Conservation (phyloP, 2,888 invertebrate genomes). For the Podabrus alpinus region DNA sequence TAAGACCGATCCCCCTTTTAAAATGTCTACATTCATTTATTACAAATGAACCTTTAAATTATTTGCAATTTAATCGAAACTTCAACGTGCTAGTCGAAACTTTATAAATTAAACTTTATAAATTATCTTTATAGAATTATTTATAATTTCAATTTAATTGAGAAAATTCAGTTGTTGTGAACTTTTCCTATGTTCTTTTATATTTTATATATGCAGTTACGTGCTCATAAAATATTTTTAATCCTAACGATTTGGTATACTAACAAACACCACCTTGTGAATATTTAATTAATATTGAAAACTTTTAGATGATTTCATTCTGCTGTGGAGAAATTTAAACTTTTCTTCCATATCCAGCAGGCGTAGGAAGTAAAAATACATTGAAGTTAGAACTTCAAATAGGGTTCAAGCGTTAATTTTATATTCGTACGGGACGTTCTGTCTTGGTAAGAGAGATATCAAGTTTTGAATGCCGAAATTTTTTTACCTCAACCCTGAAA, state of each 20-base stretch:
- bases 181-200: slow-evolving; percentile 13
- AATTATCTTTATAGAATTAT: slow-evolving; percentile 44
- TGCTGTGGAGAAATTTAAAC: neutral
- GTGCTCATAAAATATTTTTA: neutral
- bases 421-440: no score
- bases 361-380: neutral
- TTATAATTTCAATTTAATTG: slow-evolving; percentile 36
- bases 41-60: slow-evolving; percentile 47
- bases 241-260: neutral
- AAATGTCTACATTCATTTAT: slow-evolving; percentile 47
- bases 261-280: neutral
- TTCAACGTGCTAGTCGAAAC: slow-evolving; percentile 43
- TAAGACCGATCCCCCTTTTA: slow-evolving; percentile 40
- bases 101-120: slow-evolving; percentile 47
- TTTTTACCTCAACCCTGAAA: neutral
- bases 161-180: slow-evolving; percentile 22
- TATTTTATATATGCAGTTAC: neutral
- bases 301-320: neutral
- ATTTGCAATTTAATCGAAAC: slow-evolving; percentile 49
- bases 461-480: neutral
- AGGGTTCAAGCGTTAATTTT: no score
- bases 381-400: no score
- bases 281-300: neutral
- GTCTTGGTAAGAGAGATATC: neutral
- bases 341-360: neutral